These are phyloP conservation scores for Dysdera silvatica DNA, from an alignment of 1,140 invertebrate genomes.

Conservation along the genomic window DNA sequence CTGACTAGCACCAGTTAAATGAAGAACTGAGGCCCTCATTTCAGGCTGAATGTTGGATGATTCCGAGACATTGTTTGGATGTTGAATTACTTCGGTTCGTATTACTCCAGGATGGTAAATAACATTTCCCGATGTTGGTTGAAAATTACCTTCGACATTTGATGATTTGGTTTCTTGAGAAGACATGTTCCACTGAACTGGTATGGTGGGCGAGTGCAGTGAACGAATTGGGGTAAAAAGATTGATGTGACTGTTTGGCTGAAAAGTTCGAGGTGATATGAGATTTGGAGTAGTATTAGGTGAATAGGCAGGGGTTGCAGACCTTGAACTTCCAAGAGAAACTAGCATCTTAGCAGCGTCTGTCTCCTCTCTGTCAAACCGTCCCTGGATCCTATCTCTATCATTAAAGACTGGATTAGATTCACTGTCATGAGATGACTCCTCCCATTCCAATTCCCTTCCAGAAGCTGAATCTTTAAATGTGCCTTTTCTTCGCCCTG, in stretches of 20 bases:
- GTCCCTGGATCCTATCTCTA: slow-evolving; percentile 52
- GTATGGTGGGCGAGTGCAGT: slow-evolving; percentile 17
- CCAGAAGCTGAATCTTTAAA: slow-evolving; percentile 41
- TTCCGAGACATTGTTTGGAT: slow-evolving; percentile 10
- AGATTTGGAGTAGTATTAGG: slow-evolving; percentile 49
- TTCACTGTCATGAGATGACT: slow-evolving; percentile 60
- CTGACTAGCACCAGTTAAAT: slow-evolving; percentile 20
- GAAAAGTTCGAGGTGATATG: slow-evolving; percentile 24
- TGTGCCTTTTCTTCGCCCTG: slow-evolving; percentile 38
- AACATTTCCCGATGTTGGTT: neutral
- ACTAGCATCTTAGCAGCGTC: slow-evolving; percentile 95
- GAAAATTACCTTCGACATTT: slow-evolving; percentile 1
- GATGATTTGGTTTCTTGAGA: slow-evolving; percentile 11
- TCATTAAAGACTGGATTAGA: slow-evolving; percentile 69
- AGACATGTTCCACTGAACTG: slow-evolving; percentile 11
- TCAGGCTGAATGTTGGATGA: slow-evolving; percentile 16
- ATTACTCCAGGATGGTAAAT: slow-evolving; percentile 21
- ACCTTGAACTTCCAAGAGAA: slow-evolving; percentile 79
- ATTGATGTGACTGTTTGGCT: slow-evolving; percentile 13
- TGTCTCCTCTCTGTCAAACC: slow-evolving; percentile 85
- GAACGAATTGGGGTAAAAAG: slow-evolving; percentile 24
- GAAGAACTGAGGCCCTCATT: slow-evolving; percentile 20
- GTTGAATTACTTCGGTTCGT: slow-evolving; percentile 22
- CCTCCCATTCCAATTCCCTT: slow-evolving; percentile 66
- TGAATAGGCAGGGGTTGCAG: slow-evolving; percentile 76